Evolutionary conservation across 2,888 invertebrate species (phyloP).

Genomic region (Prosapia bicincta): DNA sequence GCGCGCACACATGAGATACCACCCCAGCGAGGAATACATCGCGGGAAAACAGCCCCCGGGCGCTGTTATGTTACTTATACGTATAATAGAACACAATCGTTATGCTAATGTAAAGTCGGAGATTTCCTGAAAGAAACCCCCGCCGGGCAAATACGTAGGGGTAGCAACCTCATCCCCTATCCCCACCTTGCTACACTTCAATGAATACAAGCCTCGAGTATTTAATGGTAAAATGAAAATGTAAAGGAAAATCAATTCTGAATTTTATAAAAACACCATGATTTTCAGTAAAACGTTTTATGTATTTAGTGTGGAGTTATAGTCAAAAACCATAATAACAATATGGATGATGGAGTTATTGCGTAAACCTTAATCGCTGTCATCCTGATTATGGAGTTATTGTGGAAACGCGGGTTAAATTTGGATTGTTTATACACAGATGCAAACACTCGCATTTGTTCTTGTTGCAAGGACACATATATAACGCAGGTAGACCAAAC

Average conservation of each 20-base stretch:
- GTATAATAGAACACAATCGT: conserved; percentile 18
- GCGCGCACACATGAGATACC: background rate
- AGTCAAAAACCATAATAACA: too few relatives aligned
- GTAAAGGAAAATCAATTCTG: background rate
- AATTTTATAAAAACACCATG: background rate
- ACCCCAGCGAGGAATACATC: conserved; percentile 19
- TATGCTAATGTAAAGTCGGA: conserved; percentile 23
- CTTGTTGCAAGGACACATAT: too few relatives aligned
- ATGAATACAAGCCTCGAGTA: background rate
- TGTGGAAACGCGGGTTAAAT: too few relatives aligned
- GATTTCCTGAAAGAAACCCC: conserved; percentile 27
- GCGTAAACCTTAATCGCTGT: too few relatives aligned
- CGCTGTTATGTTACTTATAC: conserved; percentile 17
- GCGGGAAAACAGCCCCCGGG: conserved; percentile 2
- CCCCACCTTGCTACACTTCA: background rate
- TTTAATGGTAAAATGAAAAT: background rate
- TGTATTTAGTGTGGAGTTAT: too few relatives aligned
- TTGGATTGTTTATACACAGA: too few relatives aligned
- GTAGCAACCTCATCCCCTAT: background rate
- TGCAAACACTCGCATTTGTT: too few relatives aligned
- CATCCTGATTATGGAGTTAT: too few relatives aligned
- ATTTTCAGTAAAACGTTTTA: too few relatives aligned
- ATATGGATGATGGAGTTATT: too few relatives aligned
- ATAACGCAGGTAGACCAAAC: too few relatives aligned
- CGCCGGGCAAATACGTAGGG: conserved; percentile 1